These are phyloP conservation scores for Vanessa cardui DNA, from an alignment of 2,888 invertebrate genomes.

Conservation along the genomic window DNA sequence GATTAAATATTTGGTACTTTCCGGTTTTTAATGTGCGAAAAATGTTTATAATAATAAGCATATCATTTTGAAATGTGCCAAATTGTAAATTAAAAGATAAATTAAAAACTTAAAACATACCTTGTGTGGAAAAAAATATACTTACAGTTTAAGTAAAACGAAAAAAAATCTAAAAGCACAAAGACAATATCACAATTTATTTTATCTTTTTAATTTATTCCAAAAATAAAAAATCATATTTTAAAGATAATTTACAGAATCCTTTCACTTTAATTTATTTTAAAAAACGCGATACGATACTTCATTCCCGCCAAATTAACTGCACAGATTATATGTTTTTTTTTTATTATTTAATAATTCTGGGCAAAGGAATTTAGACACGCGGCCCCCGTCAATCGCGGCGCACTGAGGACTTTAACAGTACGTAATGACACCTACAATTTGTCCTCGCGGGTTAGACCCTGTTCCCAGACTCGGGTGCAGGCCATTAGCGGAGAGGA, in stretches of 20 bases:
- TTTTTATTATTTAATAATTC: constrained; percentile 21
- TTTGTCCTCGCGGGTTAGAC: constrained; percentile 72
- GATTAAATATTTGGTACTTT: constrained; percentile 18
- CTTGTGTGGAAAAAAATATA: not conserved
- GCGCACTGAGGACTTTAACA: constrained; percentile 72
- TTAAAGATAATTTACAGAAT: constrained; percentile 16
- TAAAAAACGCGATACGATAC: not conserved
- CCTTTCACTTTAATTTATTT: constrained; percentile 18
- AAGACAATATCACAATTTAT: constrained; percentile 20
- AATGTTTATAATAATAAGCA: not conserved
- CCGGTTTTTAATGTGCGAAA: not conserved
- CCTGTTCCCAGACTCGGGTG: constrained; percentile 62
- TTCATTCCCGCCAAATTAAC: constrained; percentile 22
- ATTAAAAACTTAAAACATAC: not conserved
- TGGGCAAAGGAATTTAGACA: constrained; percentile 50
- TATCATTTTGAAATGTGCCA: not conserved
- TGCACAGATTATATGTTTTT: constrained; percentile 15
- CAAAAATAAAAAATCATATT: constrained; percentile 8
- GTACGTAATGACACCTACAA: constrained; percentile 74
- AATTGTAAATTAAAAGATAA: not conserved
- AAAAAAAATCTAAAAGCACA: constrained; percentile 19
- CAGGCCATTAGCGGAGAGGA: constrained; percentile 57
- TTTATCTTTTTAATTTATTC: constrained; percentile 10
- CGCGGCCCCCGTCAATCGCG: constrained; percentile 65
- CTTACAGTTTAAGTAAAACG: constrained; percentile 24